A percentile compares a stretch with the other conserved stretches of the same genome.
Conservation (phyloP, 35 echinoderm and acorn worm species). For the Lytechinus variegatus region DNA sequence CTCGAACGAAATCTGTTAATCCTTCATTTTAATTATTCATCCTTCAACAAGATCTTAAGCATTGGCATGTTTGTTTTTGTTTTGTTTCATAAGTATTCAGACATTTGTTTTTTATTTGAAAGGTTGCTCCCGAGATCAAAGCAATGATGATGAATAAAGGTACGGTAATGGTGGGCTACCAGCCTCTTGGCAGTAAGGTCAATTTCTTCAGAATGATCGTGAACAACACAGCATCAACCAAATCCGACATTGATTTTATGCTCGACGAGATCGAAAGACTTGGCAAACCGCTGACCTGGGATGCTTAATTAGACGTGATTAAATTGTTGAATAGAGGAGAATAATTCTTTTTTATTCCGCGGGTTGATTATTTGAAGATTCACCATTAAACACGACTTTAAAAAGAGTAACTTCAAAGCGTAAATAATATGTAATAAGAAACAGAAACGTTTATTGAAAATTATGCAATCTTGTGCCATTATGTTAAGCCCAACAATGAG, state of each 20-base stretch:
- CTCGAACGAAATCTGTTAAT: too few relatives aligned
- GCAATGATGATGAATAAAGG: constrained; percentile 90
- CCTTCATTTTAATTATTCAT: too few relatives aligned
- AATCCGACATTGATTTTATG: constrained; percentile 87
- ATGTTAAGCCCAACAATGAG: too few relatives aligned
- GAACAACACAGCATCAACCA: constrained; percentile 87
- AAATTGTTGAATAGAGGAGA: neutral
- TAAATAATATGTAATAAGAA: too few relatives aligned
- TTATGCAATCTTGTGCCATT: too few relatives aligned
- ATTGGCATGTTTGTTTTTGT: too few relatives aligned
- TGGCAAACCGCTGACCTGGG: constrained; percentile 59
- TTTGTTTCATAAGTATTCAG: too few relatives aligned
- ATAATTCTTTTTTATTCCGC: neutral
- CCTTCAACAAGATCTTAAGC: too few relatives aligned
- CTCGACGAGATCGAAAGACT: constrained; percentile 91
- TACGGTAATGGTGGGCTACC: constrained; percentile 93
- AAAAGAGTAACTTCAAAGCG: too few relatives aligned
- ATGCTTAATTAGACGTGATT: constrained; percentile 8
- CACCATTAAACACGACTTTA: too few relatives aligned
- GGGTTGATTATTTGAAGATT: neutral
- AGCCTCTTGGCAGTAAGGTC: constrained; percentile 84
- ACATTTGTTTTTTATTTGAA: neutral
- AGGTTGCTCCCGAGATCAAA: constrained; percentile 95
- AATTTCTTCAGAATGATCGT: constrained; percentile 99
- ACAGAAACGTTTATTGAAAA: too few relatives aligned